Conservation (phyloP, 53 echinoderm and acorn worm species). For the Zoroaster sp. region DNA sequence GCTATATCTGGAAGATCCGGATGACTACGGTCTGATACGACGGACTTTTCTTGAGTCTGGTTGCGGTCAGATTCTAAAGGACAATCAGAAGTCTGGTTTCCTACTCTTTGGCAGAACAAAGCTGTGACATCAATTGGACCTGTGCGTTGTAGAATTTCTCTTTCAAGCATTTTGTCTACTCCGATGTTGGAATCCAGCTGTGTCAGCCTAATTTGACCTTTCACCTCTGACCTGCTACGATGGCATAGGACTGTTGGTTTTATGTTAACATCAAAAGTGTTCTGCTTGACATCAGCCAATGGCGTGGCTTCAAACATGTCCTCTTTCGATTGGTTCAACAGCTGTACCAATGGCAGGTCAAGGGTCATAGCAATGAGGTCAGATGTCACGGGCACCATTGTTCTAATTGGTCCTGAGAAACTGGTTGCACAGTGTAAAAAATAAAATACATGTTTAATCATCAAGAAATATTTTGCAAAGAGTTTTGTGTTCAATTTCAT, state of each 20-base stretch:
- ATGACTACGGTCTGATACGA: not conserved
- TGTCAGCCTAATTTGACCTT: not conserved
- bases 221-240: not conserved
- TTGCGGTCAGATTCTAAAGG: not conserved
- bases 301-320: slow-evolving; percentile 16
- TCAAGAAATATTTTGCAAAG: not conserved
- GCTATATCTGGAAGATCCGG: not conserved
- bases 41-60: not conserved
- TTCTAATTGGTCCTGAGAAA: slow-evolving; percentile 15
- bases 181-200: not conserved
- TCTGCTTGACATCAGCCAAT: not conserved
- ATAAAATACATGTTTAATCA: not conserved
- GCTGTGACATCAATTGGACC: slow-evolving; percentile 16
- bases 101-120: not conserved
- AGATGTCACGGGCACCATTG: not conserved
- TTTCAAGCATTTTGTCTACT: not conserved
- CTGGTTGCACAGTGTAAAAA: not conserved
- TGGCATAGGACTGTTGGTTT: not conserved
- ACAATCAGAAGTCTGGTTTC: not conserved
- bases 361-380: not conserved
- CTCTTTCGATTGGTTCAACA: slow-evolving; percentile 9
- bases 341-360: not conserved
- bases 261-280: not conserved
- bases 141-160: not conserved
- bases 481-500: too few relatives aligned